A percentile compares a stretch with the other conserved stretches of the same genome.
Conservation (phyloP, 2,113 vertebrate species). For the Genyomyrus donnyi region DNA sequence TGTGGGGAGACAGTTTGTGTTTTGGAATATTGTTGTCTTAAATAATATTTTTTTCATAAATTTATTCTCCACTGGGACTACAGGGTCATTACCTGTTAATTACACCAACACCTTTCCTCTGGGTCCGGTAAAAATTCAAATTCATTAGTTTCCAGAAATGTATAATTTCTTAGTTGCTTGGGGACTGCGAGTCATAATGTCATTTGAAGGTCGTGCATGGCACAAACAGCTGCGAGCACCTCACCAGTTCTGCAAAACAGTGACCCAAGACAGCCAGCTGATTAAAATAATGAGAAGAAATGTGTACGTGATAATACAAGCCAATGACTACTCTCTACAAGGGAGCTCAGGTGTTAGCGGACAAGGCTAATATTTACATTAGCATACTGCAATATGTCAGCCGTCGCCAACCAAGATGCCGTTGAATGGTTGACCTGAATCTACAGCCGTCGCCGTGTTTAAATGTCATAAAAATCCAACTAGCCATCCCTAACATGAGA, state of each 20-base stretch:
- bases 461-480: not conserved
- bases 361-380: not conserved
- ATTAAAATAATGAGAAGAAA: conserved; percentile 4
- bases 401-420: not conserved
- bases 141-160: conserved; percentile 1
- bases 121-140: not conserved
- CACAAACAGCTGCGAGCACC: not conserved
- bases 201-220: not conserved
- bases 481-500: not conserved
- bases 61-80: not conserved
- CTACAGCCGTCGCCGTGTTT: not conserved
- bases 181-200: not conserved
- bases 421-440: not conserved
- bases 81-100: not conserved
- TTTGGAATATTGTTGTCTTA: not conserved
- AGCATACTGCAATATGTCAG: not conserved
- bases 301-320: not conserved
- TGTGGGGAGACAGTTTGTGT: not conserved
- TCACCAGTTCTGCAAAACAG: not conserved
- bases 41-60: not conserved
- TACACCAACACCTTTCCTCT: not conserved
- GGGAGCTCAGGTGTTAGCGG: not conserved
- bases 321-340: not conserved
- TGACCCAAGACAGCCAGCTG: not conserved
- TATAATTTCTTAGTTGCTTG: not conserved